Evolutionary conservation across 2,888 invertebrate species (phyloP), one percentile per base, ranked within the genome.

Genomic region (Pterostichus madidus): DNA sequence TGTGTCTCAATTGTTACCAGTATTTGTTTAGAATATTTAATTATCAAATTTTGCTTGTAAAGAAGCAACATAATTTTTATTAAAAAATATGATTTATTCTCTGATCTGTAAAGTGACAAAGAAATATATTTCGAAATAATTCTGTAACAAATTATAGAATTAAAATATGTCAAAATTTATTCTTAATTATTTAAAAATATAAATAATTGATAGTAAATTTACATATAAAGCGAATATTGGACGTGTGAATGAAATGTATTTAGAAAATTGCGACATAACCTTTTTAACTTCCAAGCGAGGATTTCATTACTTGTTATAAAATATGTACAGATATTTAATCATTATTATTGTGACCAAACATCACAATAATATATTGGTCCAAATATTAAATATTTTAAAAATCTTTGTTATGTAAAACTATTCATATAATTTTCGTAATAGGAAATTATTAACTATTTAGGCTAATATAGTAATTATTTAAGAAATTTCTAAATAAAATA

Each of bases 11-110:
- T 44, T 71, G 39, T 71, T 44, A 15, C 17, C 44, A 71, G 17
- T 71, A 71, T 71, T 71, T 44, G 68, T 71, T 71, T 71, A 44
- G 68, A 71, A 71, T 71, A 71, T 71, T 24, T 24, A 24, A 24
- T 1, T 24, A 24, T 1, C 24, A 24, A 24, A 24, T 24, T 24
- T 24, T 24, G 3, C 24, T 24, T 24, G 3, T 24, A 24, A 24
- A 24, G 24, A 24, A 24, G 24, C 24, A 24, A 24, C 24, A 24
- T 24, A 24, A 2, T 24, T 24, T 24, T 24, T 24, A 3, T 24
- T 24, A 24, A 24, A 24, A 24, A 24, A 24, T 24, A 24, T 24
- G 1, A 24, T 24, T 24, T 24, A 2, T 24, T 24, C 24, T 24
- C 24, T 24, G 24, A 24, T 24, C 24, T 24, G 5, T 5, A 39